phyloP scores from a whole-genome alignment of 37 sponge, comb jelly and placozoan species.

The Dysidea cf. avara region DNA sequence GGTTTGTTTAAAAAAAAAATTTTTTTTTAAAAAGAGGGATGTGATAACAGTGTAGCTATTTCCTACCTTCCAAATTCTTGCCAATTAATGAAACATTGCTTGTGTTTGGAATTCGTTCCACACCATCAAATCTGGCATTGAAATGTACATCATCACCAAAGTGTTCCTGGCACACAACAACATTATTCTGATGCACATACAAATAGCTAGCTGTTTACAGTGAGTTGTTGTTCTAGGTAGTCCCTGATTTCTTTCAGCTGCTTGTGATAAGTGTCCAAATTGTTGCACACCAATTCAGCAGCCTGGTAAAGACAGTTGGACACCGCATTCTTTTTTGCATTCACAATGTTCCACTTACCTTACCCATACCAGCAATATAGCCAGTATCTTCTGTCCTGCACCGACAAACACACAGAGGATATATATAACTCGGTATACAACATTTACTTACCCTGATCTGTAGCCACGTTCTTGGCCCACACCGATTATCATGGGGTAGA shows the following conservation, averaged over 20 bases:
- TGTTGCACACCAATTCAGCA: conserved; percentile 51
- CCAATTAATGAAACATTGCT: conserved; percentile 72
- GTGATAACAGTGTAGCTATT: too few relatives aligned
- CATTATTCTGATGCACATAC: too few relatives aligned
- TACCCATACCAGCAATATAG: conserved; percentile 92
- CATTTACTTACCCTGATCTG: conserved; percentile 69
- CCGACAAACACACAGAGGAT: too few relatives aligned
- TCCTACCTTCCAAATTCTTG: too few relatives aligned
- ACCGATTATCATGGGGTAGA: conserved; percentile 72
- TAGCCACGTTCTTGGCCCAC: conserved; percentile 87
- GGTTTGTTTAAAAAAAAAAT: too few relatives aligned
- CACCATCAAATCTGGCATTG: conserved; percentile 29
- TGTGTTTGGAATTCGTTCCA: conserved; percentile 71
- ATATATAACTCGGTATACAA: not conserved
- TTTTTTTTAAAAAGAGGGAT: too few relatives aligned
- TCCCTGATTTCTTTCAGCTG: conserved; percentile 61
- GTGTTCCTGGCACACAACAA: conserved; percentile 11
- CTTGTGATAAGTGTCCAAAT: conserved; percentile 30
- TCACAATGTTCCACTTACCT: conserved; percentile 9
- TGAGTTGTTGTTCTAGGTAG: conserved; percentile 57
- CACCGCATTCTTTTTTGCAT: not conserved
- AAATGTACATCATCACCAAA: conserved; percentile 45
- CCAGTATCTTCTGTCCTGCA: conserved; percentile 91
- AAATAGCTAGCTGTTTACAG: too few relatives aligned
- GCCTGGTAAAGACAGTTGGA: conserved; percentile 20